Evolutionary conservation across 2,888 invertebrate species (phyloP), one percentile per base, ranked within the genome.

Genomic region (Encarsia formosa): DNA sequence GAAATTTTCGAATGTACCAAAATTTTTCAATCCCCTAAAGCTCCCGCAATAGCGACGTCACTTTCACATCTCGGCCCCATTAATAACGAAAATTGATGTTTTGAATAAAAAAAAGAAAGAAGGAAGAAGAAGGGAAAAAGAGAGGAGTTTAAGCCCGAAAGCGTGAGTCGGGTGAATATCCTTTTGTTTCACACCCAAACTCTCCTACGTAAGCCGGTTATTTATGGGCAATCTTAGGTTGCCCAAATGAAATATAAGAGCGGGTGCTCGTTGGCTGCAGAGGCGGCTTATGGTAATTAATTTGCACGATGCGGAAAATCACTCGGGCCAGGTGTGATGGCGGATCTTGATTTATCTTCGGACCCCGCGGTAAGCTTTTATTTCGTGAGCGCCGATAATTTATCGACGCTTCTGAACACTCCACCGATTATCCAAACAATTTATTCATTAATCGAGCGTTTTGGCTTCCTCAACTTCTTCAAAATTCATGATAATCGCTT

Each of bases 131-230:
- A 11, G 11, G 26, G 11, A 15, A 34, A 34, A 15, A 5, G 13
- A n/a, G 13, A 34, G 34, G 34, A 15, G 34, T 13, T 31, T 31
- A 13, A 29, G 8, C 18, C 13, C 8, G 24, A 24, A 40, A 20
- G 40, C 24, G 38, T 24, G 42, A n/a, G 31, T 4, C 11, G 18
- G 15, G 31, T 31, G 20, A 38, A 26, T 41, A 37, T 20, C 26
- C 38, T 23, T 49, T 35, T 29, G 19, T 32, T 23, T 19, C 35
- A 37, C 39, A 41, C 47, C 58, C n/a, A n/a, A n/a, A 55, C 55
- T 58, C 58, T 56, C 63, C 64, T 64, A 65, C 63, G 62, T 66
- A 65, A 66, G 66, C 66, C 65, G 64, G 63, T 66, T 67, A 66
- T 67, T 66, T 67, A 66, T 67, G 59, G 64, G 62, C 64, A 61